phyloP scores from a whole-genome alignment of 2,888 invertebrate genomes.

The Baccha elongata region DNA sequence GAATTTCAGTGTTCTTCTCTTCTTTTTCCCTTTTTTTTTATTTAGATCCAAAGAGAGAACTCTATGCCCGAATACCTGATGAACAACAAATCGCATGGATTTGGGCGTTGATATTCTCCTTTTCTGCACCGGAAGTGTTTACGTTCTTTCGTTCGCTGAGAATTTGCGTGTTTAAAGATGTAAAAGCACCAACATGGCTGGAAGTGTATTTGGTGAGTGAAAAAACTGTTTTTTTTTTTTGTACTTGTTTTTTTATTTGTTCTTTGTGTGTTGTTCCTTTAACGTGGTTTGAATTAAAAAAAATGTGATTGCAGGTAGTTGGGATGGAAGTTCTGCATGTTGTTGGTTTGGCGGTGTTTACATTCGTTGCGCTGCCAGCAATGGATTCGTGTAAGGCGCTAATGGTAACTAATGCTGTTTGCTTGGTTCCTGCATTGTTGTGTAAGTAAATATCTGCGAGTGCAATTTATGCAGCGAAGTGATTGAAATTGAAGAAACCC shows the following conservation, averaged over 20 bases:
- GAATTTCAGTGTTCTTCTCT: no score
- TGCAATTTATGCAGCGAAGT: slow-evolving; percentile 3
- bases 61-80: slow-evolving; percentile 85
- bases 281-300: slow-evolving; percentile 14
- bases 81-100: slow-evolving; percentile 89
- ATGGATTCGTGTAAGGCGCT: slow-evolving; percentile 91
- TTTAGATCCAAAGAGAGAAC: slow-evolving; percentile 86
- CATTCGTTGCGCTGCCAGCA: slow-evolving; percentile 90
- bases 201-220: slow-evolving; percentile 84
- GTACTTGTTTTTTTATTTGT: neutral
- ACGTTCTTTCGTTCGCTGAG: slow-evolving; percentile 88
- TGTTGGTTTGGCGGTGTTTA: slow-evolving; percentile 89
- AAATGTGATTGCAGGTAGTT: slow-evolving; percentile 83
- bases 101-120: slow-evolving; percentile 90
- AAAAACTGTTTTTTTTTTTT: neutral
- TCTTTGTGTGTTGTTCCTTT: neutral
- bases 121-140: slow-evolving; percentile 89
- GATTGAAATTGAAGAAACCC: neutral
- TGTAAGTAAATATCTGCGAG: slow-evolving; percentile 83
- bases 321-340: slow-evolving; percentile 91
- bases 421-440: slow-evolving; percentile 90
- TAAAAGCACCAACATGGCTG: slow-evolving; percentile 83
- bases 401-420: slow-evolving; percentile 92
- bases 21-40: neutral
- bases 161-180: slow-evolving; percentile 89